Evolutionary conservation across 2,888 invertebrate species (phyloP).

Genomic region (Lithophane ornitopus): DNA sequence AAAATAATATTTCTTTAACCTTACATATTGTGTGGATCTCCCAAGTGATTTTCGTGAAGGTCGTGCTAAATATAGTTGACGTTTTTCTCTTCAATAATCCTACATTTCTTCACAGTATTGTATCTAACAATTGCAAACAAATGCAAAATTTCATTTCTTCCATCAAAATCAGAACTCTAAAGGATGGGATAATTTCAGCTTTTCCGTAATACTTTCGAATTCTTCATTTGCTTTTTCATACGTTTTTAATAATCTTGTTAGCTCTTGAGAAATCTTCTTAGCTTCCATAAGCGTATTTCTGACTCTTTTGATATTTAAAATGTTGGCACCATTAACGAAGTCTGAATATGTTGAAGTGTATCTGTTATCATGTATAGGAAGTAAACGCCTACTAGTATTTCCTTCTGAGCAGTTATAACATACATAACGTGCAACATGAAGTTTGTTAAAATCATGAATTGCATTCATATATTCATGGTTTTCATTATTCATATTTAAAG

Average conservation of each 20-base stretch:
- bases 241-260: slow-evolving; percentile 72
- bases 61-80: slow-evolving; percentile 12
- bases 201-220: slow-evolving; percentile 73
- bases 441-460: slow-evolving; percentile 19
- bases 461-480: slow-evolving; percentile 7
- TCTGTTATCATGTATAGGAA: slow-evolving; percentile 9
- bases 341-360: not conserved
- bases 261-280: slow-evolving; percentile 71
- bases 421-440: slow-evolving; percentile 2
- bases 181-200: slow-evolving; percentile 63
- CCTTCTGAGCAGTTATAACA: slow-evolving; percentile 16
- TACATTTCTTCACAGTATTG: not conserved
- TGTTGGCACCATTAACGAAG: slow-evolving; percentile 4
- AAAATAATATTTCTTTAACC: not conserved
- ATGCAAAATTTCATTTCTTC: not conserved
- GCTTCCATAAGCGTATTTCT: slow-evolving; percentile 72
- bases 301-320: slow-evolving; percentile 58
- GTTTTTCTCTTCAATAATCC: not conserved
- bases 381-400: slow-evolving; percentile 1
- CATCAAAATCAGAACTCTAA: slow-evolving; percentile 21
- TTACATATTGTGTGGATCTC: slow-evolving; percentile 8
- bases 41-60: slow-evolving; percentile 6
- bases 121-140: not conserved
- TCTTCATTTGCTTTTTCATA: slow-evolving; percentile 79
- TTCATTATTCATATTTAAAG: slow-evolving; percentile 11